These are phyloP conservation scores for Xestia ashworthii DNA, from an alignment of 2,888 invertebrate genomes.

Conservation along the genomic window DNA sequence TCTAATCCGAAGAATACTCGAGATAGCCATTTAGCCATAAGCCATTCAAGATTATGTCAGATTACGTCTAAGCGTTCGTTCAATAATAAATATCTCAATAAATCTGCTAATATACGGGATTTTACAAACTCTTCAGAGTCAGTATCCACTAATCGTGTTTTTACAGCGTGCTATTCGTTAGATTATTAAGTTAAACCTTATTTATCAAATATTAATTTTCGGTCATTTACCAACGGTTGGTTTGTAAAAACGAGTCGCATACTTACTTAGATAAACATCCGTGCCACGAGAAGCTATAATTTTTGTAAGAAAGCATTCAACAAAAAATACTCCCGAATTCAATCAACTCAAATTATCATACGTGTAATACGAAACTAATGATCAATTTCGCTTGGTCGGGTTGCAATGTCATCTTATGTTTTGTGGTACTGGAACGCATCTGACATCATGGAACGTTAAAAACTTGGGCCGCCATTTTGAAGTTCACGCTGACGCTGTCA, in stretches of 20 bases:
- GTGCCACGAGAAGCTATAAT: too few relatives aligned
- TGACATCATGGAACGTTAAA: too few relatives aligned
- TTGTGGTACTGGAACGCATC: too few relatives aligned
- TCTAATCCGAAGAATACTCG: not conserved
- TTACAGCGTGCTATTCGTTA: not conserved
- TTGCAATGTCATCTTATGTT: too few relatives aligned
- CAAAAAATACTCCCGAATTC: too few relatives aligned
- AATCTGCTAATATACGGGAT: constrained; percentile 11
- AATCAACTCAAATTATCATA: too few relatives aligned
- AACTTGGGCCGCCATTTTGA: too few relatives aligned
- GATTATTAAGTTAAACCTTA: not conserved
- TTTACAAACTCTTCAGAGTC: constrained; percentile 4
- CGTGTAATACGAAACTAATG: too few relatives aligned
- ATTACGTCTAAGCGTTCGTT: constrained; percentile 21
- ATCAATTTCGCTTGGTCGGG: too few relatives aligned
- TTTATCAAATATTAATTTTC: not conserved
- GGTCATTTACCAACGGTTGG: not conserved
- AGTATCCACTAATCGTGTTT: not conserved
- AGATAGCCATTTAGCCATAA: not conserved
- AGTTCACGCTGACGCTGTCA: too few relatives aligned
- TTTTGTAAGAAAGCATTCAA: too few relatives aligned
- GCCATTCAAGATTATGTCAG: constrained; percentile 14
- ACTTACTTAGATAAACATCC: not conserved
- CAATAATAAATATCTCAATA: constrained; percentile 27
- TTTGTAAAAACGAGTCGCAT: not conserved